Conservation (phyloP, 2,888 invertebrate species). For the Electrophaes corylata region DNA sequence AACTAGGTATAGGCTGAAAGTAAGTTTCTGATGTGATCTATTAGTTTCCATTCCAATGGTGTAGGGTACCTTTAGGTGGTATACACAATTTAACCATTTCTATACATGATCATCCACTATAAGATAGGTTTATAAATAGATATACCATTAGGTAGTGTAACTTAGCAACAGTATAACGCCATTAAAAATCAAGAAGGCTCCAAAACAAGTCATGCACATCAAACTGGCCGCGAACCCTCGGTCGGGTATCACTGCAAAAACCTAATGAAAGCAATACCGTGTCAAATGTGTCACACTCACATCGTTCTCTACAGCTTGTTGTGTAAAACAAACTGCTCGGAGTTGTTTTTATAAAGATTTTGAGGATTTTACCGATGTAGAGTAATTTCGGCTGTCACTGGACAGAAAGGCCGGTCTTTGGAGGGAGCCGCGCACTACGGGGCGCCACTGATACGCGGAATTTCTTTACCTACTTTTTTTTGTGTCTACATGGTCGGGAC, state of each 20-base stretch:
- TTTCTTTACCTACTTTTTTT: conserved; percentile 68
- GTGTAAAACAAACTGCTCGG: conserved; percentile 76
- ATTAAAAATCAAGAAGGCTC: conserved; percentile 4
- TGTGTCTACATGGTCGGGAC: conserved; percentile 42
- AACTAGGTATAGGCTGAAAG: no score
- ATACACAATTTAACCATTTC: no score
- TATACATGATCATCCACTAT: no score
- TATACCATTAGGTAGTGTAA: no score
- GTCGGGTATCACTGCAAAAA: conserved; percentile 38
- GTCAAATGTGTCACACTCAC: conserved; percentile 69
- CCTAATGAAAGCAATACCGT: conserved; percentile 54
- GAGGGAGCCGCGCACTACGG: conserved; percentile 71
- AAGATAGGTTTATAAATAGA: no score
- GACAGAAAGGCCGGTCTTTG: conserved; percentile 63
- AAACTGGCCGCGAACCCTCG: conserved; percentile 34
- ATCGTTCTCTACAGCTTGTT: conserved; percentile 67
- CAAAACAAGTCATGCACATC: conserved; percentile 41
- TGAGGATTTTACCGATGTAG: conserved; percentile 60
- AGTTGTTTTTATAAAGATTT: conserved; percentile 55
- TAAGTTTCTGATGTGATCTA: no score
- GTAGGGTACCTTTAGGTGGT: no score
- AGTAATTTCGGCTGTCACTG: conserved; percentile 80
- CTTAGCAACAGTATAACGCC: neutral
- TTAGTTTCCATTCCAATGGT: no score
- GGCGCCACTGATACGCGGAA: conserved; percentile 73